Evolutionary conservation across 2,797 vertebrate genomes (phyloP).

Genomic region (Sebastes miniatus): DNA sequence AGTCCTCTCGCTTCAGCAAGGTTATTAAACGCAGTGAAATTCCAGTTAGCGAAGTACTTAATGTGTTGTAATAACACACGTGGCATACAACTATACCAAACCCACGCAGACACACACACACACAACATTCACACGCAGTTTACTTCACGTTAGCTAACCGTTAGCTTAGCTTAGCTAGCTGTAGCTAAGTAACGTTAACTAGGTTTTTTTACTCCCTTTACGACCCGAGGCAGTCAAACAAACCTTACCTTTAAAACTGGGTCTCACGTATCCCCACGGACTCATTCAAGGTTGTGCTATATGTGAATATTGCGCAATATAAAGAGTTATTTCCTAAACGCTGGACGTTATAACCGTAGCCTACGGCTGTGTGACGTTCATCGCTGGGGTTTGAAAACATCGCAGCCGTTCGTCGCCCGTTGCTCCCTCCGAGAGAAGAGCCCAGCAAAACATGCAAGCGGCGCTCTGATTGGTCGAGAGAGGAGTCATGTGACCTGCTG

Average conservation of each 20-base stretch:
- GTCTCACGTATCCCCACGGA: slow-evolving; percentile 51
- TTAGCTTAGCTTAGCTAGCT: slow-evolving; percentile 55
- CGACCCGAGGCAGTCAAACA: slow-evolving; percentile 27
- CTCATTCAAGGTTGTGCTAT: slow-evolving; percentile 56
- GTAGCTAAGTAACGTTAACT: slow-evolving; percentile 68
- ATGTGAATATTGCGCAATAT: slow-evolving; percentile 44
- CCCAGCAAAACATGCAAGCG: slow-evolving; percentile 79
- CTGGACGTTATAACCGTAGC: slow-evolving; percentile 71
- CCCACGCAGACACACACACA: slow-evolving; percentile 52
- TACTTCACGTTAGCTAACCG: slow-evolving; percentile 75
- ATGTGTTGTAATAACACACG: slow-evolving; percentile 63
- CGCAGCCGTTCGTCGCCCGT: slow-evolving; percentile 76
- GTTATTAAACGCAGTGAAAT: background rate
- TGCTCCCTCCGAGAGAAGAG: slow-evolving; percentile 77
- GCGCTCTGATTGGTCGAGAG: slow-evolving; percentile 64
- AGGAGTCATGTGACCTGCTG: slow-evolving; percentile 63
- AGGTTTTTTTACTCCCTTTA: slow-evolving; percentile 36
- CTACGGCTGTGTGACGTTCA: slow-evolving; percentile 81
- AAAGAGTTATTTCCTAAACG: slow-evolving; percentile 65
- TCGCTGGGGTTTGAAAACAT: slow-evolving; percentile 86
- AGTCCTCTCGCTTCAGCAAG: slow-evolving; percentile 8
- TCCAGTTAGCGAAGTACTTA: background rate
- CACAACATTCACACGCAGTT: slow-evolving; percentile 74
- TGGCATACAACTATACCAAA: slow-evolving; percentile 64
- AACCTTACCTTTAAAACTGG: slow-evolving; percentile 73